A percentile compares a stretch with the other conserved stretches of the same genome.
Conservation (phyloP, 2,113 vertebrate genomes). For the Glareola pratincola region DNA sequence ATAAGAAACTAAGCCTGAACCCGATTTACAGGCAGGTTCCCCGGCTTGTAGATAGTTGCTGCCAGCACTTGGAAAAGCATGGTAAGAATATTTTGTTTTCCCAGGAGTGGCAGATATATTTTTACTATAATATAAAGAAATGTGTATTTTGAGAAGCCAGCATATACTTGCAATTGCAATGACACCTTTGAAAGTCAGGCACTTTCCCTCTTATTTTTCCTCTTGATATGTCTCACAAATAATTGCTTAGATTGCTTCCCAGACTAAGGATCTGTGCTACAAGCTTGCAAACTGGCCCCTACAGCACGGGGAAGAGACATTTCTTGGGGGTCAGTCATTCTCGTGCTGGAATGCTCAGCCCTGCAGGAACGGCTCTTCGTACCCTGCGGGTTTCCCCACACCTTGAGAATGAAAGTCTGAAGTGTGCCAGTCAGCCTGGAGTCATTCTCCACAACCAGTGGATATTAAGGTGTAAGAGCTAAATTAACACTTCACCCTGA, state of each 20-base stretch:
- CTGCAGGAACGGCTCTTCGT: neutral
- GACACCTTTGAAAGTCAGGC: neutral
- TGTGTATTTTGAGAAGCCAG: neutral
- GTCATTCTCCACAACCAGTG: neutral
- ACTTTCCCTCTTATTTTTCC: neutral
- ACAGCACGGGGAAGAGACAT: neutral
- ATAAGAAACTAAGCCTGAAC: constrained; percentile 95
- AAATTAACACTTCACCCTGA: neutral
- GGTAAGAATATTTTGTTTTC: constrained; percentile 76
- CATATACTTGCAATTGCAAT: neutral
- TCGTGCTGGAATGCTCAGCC: neutral
- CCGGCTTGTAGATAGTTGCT: constrained; percentile 93
- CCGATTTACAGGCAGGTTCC: constrained; percentile 97
- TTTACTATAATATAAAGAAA: constrained; percentile 2
- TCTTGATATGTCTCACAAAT: neutral
- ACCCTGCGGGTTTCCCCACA: neutral
- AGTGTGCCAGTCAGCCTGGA: neutral
- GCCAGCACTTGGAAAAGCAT: constrained; percentile 93
- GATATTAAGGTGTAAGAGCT: neutral
- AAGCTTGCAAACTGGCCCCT: neutral
- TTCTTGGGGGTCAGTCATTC: neutral
- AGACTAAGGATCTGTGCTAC: neutral
- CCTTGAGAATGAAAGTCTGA: neutral
- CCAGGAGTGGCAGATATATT: neutral
- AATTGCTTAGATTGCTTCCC: neutral